Percentiles rank a stretch among this genome's conserved stretches.
Conservation (phyloP, 2,113 vertebrate species). For the Tupaia tana region DNA sequence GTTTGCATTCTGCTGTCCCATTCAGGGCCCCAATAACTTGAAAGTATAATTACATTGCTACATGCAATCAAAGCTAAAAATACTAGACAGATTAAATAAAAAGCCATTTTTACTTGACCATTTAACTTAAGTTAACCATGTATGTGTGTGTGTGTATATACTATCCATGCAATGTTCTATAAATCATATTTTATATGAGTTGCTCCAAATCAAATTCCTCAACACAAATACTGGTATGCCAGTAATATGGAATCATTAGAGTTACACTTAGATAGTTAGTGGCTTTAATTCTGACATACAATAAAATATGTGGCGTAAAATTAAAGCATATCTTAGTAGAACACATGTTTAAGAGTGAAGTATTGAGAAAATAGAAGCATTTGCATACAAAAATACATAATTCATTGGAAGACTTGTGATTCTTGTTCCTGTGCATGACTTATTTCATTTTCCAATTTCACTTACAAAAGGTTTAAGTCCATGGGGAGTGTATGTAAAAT, state of each 20-base stretch:
- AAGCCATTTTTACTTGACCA: constrained; percentile 51
- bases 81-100: constrained; percentile 56
- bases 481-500: constrained; percentile 52
- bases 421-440: constrained; percentile 75
- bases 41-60: constrained; percentile 41
- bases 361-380: constrained; percentile 70
- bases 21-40: neutral
- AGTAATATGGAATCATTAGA: constrained; percentile 16
- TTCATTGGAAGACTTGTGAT: constrained; percentile 59
- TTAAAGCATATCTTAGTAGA: constrained; percentile 42
- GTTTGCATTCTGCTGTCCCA: constrained; percentile 35
- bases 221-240: constrained; percentile 1
- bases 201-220: constrained; percentile 47
- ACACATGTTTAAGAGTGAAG: constrained; percentile 49
- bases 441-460: constrained; percentile 79
- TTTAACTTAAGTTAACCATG: constrained; percentile 44
- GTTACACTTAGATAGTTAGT: constrained; percentile 49
- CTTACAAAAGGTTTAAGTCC: constrained; percentile 78
- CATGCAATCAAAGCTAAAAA: constrained; percentile 49
- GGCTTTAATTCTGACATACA: constrained; percentile 50
- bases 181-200: constrained; percentile 1
- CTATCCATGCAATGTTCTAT: neutral
- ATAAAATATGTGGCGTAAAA: constrained; percentile 52
- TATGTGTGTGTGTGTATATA: constrained; percentile 5
- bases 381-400: constrained; percentile 71